phyloP scores from a whole-genome alignment of 2,113 vertebrate species.

The Anser brachyrhynchus region DNA sequence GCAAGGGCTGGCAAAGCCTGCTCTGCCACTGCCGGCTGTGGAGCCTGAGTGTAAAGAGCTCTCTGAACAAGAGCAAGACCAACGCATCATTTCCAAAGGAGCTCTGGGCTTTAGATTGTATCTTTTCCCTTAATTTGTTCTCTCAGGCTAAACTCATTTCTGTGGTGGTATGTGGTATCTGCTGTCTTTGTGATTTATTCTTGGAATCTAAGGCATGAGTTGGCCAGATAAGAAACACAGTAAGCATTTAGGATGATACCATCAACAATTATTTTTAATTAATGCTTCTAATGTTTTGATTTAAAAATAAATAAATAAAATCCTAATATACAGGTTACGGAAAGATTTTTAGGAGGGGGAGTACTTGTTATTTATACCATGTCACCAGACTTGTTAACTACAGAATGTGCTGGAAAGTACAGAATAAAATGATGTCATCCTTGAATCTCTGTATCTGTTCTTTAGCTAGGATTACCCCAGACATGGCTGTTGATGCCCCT shows the following conservation, averaged over 20 bases:
- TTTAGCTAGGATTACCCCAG: not conserved
- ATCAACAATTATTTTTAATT: slow-evolving; percentile 66
- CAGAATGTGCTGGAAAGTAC: slow-evolving; percentile 7
- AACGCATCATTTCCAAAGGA: not conserved
- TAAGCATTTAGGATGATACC: slow-evolving; percentile 58
- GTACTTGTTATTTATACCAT: not conserved
- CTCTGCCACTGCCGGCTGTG: not conserved
- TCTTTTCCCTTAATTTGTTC: slow-evolving; percentile 57
- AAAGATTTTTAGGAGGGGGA: not conserved
- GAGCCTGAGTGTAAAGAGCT: not conserved
- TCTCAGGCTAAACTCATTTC: slow-evolving; percentile 33
- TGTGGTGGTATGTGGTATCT: slow-evolving; percentile 48
- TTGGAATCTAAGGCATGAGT: slow-evolving; percentile 57
- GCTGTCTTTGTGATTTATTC: slow-evolving; percentile 69
- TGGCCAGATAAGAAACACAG: slow-evolving; percentile 57
- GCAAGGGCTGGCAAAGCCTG: not conserved
- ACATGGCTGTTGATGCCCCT: not conserved
- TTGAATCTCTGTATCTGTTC: not conserved
- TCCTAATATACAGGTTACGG: not conserved
- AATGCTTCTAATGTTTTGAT: slow-evolving; percentile 31
- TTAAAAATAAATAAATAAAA: not conserved
- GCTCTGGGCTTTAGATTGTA: not conserved
- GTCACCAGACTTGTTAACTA: not conserved
- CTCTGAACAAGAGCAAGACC: not conserved
- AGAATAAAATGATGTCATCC: slow-evolving; percentile 21